Base-by-base conservation (phyloP, 2,113 vertebrate species). In the Gymnorhina tibicen region DNA sequence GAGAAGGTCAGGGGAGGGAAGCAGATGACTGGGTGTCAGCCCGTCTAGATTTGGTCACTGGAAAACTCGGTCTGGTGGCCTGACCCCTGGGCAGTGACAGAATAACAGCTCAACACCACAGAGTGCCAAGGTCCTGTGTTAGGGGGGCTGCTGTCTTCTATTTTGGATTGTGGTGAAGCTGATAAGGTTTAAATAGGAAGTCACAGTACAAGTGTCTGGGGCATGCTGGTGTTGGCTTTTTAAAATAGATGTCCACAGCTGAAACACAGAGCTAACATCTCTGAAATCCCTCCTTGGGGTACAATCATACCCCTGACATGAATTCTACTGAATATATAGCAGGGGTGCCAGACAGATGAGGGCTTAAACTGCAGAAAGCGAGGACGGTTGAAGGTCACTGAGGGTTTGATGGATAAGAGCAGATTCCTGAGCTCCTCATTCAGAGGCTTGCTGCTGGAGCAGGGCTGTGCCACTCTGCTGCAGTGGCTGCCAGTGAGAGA, bases 151-250 rank as follows among this genome's bases (percentile, higher is more conserved):
- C 24, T 92, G 55, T 23, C 75, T 70, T 82, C 95, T 96, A 77
- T 96, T 96, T 86, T 86, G 63, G 82, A 59, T 42, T 16, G n/a
- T 91, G 72, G 59, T 70, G 64, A 70, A 59, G 50, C 68, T 70
- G 95, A 97, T 97, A 96, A 96, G 64, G 59, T 63, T 90, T 86
- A 90, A 96, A 67, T 64, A 86, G 64, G 75, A 90, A 86, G 63
- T 70, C 63, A 83, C 50, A 9, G 32, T 39, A 22, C 21, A 86
- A 96, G 72, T 80, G 87, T 85, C 67, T 84, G 81, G 39, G 24
- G 16, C 21, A 56, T 13, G 23, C 20, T 59, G 42, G 42, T 15
- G 22, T 6, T 92, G 46, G 26, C 44, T 85, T 78, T 94, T 84
- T 78, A 3, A 95, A 91, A 88, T 52, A 88, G 64, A 67, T 35